Conservation (phyloP, 2,888 invertebrate genomes). For the Camptogramma bilineatum region DNA sequence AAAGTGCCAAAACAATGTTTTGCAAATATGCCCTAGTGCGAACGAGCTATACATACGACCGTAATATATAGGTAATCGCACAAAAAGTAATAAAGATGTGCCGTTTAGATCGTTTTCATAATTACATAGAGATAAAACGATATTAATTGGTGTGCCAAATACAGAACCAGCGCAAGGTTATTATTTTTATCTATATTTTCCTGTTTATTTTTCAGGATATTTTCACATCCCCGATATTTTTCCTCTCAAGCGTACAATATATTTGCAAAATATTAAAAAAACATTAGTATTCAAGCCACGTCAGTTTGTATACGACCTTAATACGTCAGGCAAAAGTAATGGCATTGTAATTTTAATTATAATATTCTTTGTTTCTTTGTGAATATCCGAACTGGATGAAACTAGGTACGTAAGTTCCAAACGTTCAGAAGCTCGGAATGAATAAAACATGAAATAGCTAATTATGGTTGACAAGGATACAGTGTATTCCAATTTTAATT, state of each 20-base stretch:
- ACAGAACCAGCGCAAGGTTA: no score
- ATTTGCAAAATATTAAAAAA: conserved; percentile 5
- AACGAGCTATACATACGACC: no score
- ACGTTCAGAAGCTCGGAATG: conserved; percentile 14
- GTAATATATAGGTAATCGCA: no score
- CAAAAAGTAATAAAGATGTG: no score
- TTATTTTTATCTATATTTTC: no score
- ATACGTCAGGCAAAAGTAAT: conserved; percentile 36
- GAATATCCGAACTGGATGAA: conserved; percentile 16
- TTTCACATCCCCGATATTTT: neutral
- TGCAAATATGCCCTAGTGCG: no score
- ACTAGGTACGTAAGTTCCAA: conserved; percentile 17
- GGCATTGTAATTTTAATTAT: conserved; percentile 25
- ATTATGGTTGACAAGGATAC: conserved; percentile 41
- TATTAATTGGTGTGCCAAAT: no score
- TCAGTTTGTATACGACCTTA: conserved; percentile 32
- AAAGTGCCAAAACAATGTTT: no score
- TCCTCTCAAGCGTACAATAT: neutral
- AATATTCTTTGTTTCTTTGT: conserved; percentile 33
- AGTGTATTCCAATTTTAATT: conserved; percentile 23
- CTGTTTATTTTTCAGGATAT: neutral
- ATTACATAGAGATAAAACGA: no score
- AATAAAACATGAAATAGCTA: conserved; percentile 40
- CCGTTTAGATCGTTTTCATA: no score
- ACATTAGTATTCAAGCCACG: conserved; percentile 25